Conservation (phyloP, 2,113 vertebrate genomes). For the Xiphorhynchus elegans region DNA sequence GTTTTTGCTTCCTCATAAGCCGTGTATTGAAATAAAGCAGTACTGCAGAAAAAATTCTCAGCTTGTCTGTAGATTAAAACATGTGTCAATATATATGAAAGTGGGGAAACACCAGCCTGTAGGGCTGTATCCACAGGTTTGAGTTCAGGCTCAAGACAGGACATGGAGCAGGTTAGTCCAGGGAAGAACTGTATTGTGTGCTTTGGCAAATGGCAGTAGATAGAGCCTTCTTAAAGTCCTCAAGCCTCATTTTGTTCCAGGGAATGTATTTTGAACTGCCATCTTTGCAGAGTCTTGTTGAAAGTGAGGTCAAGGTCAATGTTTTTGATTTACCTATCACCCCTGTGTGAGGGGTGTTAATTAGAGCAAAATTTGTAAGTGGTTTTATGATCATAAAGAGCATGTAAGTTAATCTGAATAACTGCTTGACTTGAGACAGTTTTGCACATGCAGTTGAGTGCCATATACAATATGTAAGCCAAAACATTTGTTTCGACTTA, state of each 20-base stretch:
- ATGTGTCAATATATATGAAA: not conserved
- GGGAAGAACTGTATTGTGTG: not conserved
- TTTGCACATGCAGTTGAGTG: not conserved
- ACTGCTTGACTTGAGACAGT: not conserved
- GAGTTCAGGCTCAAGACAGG: not conserved
- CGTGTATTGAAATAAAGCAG: not conserved
- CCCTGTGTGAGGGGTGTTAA: rapidly evolving
- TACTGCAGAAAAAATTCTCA: not conserved
- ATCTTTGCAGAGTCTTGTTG: not conserved
- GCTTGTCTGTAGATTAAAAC: not conserved
- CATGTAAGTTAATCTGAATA: not conserved
- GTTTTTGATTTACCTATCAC: not conserved
- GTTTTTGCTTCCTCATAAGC: not conserved
- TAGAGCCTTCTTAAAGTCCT: not conserved
- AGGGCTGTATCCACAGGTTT: not conserved
- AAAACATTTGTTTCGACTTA: not conserved
- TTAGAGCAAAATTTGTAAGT: not conserved
- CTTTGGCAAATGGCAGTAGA: not conserved
- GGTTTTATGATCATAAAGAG: not conserved
- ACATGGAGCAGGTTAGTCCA: not conserved
- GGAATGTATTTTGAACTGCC: not conserved
- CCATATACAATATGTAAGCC: not conserved
- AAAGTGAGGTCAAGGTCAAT: not conserved
- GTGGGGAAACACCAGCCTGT: not conserved
- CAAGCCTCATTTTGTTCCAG: not conserved